A percentile compares a stretch with the other conserved stretches of the same genome.
Conservation (phyloP, 2,797 vertebrate genomes). For the Xenopus petersii region DNA sequence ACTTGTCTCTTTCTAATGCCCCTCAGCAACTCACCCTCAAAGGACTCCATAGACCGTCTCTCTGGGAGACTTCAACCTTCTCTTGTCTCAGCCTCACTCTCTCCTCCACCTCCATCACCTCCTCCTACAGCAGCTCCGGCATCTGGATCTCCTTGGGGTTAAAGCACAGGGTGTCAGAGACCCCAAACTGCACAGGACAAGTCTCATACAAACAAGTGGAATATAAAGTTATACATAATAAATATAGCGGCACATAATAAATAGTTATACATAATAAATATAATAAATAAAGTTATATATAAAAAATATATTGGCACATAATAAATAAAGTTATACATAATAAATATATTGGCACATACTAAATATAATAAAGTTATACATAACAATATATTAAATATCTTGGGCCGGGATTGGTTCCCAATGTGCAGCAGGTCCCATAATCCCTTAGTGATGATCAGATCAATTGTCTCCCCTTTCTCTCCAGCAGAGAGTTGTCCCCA, state of each 20-base stretch:
- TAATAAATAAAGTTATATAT: too few species aligned
- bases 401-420: conserved; percentile 83
- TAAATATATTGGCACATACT: too few species aligned
- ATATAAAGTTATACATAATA: too few species aligned
- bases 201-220: too few species aligned
- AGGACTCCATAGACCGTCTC: conserved; percentile 52
- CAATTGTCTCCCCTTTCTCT: conserved; percentile 82
- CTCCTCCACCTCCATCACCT: conserved; percentile 90
- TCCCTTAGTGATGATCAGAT: conserved; percentile 80
- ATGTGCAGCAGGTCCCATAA: conserved; percentile 88
- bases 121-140: conserved; percentile 85
- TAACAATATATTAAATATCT: conserved; percentile 65
- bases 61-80: conserved; percentile 67
- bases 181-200: too few species aligned
- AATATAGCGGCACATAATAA: too few species aligned
- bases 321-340: too few species aligned
- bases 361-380: too few species aligned
- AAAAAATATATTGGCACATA: too few species aligned
- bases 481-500: conserved; percentile 89
- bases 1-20: too few species aligned
- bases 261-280: too few species aligned
- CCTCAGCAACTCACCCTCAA: conserved; percentile 68
- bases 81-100: conserved; percentile 77
- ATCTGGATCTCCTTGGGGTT: conserved; percentile 73
- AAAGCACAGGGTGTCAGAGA: neutral